phyloP scores from a whole-genome alignment of 2,797 vertebrate genomes.

The Enoplosus armatus region DNA sequence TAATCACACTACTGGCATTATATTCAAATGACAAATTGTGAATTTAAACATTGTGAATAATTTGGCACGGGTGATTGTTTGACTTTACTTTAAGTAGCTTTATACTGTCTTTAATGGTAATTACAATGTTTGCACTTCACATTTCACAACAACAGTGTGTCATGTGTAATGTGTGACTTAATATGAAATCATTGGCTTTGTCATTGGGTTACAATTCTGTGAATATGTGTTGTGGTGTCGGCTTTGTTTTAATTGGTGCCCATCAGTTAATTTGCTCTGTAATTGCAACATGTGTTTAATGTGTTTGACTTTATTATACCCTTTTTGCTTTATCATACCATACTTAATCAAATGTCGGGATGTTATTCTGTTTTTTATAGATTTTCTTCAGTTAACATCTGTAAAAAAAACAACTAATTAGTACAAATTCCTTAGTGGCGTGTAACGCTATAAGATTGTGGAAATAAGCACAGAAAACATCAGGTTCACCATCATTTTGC shows the following conservation, averaged over 20 bases:
- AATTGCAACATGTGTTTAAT: background rate
- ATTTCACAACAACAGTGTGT: background rate
- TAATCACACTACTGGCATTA: background rate
- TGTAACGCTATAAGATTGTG: no score
- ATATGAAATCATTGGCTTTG: background rate
- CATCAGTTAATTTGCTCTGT: background rate
- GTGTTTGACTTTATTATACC: background rate
- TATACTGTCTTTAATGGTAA: background rate
- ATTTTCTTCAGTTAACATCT: background rate
- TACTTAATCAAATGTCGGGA: background rate
- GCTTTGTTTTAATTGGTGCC: background rate
- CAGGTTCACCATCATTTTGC: background rate
- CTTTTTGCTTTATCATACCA: background rate
- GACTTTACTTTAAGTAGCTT: background rate
- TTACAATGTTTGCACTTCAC: background rate
- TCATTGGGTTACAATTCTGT: background rate
- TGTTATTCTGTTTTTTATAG: background rate
- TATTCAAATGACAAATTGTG: background rate
- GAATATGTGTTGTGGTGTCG: background rate
- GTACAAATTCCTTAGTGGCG: background rate
- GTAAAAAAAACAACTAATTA: background rate
- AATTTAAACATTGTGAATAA: background rate
- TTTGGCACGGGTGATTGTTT: background rate
- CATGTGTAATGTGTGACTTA: background rate
- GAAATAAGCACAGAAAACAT: background rate